These are phyloP conservation scores for Synergus laeviventris DNA, from an alignment of 2,888 invertebrate genomes.

Conservation along the genomic window DNA sequence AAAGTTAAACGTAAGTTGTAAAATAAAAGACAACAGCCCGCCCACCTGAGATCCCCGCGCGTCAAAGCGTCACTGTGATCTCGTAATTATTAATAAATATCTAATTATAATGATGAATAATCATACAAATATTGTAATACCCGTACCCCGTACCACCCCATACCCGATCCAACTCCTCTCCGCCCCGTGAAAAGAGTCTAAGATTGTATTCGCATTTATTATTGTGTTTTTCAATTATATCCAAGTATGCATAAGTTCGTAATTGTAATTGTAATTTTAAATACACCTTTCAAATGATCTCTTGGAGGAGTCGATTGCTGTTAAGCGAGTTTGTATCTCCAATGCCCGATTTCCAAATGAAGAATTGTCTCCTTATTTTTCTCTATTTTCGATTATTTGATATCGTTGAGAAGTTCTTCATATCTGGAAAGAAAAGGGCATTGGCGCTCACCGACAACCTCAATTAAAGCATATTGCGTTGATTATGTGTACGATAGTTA, in stretches of 20 bases:
- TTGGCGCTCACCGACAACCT: slow-evolving; percentile 64
- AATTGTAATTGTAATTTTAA: slow-evolving; percentile 62
- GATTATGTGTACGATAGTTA: slow-evolving; percentile 63
- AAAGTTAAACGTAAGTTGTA: slow-evolving; percentile 44
- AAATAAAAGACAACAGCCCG: slow-evolving; percentile 68
- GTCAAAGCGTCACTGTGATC: slow-evolving; percentile 77
- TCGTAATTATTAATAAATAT: slow-evolving; percentile 75
- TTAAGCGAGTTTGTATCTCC: slow-evolving; percentile 59
- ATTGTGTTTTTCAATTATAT: slow-evolving; percentile 54
- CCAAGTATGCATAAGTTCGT: slow-evolving; percentile 60
- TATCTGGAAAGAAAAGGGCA: slow-evolving; percentile 59
- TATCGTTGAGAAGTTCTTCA: slow-evolving; percentile 10
- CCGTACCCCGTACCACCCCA: slow-evolving; percentile 61
- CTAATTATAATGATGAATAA: slow-evolving; percentile 73
- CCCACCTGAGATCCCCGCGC: slow-evolving; percentile 75
- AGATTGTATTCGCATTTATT: slow-evolving; percentile 52
- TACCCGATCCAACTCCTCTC: slow-evolving; percentile 50
- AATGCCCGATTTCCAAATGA: slow-evolving; percentile 53
- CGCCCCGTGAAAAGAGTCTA: slow-evolving; percentile 49
- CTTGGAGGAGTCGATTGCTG: slow-evolving; percentile 67
- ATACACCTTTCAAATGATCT: slow-evolving; percentile 74
- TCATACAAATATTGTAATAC: slow-evolving; percentile 73
- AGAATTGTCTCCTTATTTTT: slow-evolving; percentile 42
- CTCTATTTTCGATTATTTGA: slow-evolving; percentile 40
- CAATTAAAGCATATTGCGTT: slow-evolving; percentile 66